These are phyloP conservation scores for Charaxes varanes DNA, from an alignment of 1,140 invertebrate species.

Conservation along the genomic window DNA sequence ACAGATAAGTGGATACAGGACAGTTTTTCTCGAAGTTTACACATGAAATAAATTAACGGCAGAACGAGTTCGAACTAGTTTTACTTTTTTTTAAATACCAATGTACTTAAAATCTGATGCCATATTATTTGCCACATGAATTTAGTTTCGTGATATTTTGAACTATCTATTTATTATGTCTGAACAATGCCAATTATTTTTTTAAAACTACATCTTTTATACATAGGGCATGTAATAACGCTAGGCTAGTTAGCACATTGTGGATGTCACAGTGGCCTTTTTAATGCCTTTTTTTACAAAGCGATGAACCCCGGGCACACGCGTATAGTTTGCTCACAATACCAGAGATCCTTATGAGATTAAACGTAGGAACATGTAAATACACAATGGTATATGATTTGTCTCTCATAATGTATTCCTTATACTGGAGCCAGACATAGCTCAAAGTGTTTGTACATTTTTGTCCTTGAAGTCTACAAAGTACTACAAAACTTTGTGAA, in stretches of 20 bases:
- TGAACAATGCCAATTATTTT: constrained; percentile 47
- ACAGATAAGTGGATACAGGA: constrained; percentile 5
- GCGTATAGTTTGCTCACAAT: constrained; percentile 20
- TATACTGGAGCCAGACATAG: too few relatives aligned
- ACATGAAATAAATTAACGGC: background rate
- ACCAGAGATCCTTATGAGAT: constrained; percentile 25
- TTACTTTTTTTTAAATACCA: constrained; percentile 28
- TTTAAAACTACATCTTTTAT: constrained; percentile 34
- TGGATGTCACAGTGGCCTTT: constrained; percentile 65
- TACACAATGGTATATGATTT: too few relatives aligned
- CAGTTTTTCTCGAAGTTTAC: constrained; percentile 1
- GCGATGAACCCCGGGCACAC: constrained; percentile 43
- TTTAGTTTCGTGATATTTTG: constrained; percentile 67
- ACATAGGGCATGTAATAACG: constrained; percentile 54
- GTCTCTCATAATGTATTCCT: too few relatives aligned
- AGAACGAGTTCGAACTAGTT: constrained; percentile 36
- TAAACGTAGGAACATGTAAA: constrained; percentile 15
- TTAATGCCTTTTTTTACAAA: constrained; percentile 59
- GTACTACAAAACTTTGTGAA: too few relatives aligned
- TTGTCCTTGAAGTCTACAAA: too few relatives aligned
- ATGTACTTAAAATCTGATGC: constrained; percentile 72
- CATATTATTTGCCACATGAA: constrained; percentile 72
- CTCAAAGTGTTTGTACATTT: too few relatives aligned
- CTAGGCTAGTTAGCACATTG: constrained; percentile 66
- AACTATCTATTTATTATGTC: constrained; percentile 57